phyloP scores from a whole-genome alignment of 2,888 invertebrate genomes.

The Pinctada fucata region DNA sequence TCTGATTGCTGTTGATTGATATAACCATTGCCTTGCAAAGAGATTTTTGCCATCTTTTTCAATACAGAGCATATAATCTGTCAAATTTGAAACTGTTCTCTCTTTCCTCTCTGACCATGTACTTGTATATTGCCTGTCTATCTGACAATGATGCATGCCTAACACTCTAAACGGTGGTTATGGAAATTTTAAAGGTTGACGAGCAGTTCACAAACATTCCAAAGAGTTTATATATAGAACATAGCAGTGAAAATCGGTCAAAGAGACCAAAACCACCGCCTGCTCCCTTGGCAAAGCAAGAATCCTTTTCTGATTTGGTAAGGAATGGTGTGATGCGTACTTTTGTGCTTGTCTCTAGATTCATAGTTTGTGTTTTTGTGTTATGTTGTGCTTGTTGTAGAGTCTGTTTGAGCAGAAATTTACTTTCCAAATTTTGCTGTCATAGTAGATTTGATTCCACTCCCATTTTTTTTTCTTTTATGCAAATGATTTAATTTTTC shows the following conservation, averaged over 20 bases:
- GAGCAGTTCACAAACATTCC: background rate
- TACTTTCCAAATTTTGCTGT: background rate
- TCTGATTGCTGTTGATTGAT: too few relatives aligned
- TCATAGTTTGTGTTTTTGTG: background rate
- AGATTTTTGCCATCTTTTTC: background rate
- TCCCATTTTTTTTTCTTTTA: background rate
- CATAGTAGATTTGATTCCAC: too few relatives aligned
- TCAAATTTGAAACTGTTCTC: background rate
- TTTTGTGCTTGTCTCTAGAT: background rate
- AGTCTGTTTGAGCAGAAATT: background rate
- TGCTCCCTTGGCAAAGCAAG: constrained; percentile 74
- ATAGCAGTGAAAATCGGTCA: constrained; percentile 16
- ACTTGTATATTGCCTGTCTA: too few relatives aligned
- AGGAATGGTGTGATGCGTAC: constrained; percentile 37
- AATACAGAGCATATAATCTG: background rate
- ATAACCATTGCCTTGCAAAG: too few relatives aligned
- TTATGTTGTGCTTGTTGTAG: background rate
- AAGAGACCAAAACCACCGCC: constrained; percentile 51
- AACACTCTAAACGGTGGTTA: too few relatives aligned
- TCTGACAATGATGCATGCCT: too few relatives aligned
- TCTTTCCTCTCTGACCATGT: background rate
- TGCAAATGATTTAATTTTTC: background rate
- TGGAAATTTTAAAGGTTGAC: background rate
- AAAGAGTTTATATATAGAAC: constrained; percentile 19
- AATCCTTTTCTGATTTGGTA: constrained; percentile 74